Percentiles rank a stretch among this genome's conserved stretches.
These are phyloP conservation scores for Potamilus streckersoni DNA, from an alignment of 1,140 invertebrate species.

Conservation along the genomic window DNA sequence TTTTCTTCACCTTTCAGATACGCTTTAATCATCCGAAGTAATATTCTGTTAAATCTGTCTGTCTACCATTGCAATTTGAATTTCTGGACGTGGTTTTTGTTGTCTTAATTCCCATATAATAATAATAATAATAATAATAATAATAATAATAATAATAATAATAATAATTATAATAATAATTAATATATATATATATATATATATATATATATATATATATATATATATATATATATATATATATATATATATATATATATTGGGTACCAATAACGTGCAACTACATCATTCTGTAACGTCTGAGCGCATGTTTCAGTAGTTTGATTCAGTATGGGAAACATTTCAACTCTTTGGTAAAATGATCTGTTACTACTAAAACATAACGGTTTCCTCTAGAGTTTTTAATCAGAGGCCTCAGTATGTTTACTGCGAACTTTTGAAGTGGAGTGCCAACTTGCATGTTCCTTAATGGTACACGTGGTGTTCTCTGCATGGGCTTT, in stretches of 20 bases:
- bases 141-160: too few relatives aligned
- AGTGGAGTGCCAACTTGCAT: not conserved
- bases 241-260: too few relatives aligned
- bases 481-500: too few relatives aligned
- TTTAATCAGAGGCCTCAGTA: not conserved
- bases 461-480: too few relatives aligned
- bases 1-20: constrained; percentile 15
- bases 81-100: constrained; percentile 4
- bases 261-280: not conserved
- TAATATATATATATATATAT: too few relatives aligned
- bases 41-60: not conserved
- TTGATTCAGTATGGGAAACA: not conserved
- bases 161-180: too few relatives aligned
- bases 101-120: too few relatives aligned
- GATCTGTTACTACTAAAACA: constrained; percentile 36
- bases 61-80: not conserved
- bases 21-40: constrained; percentile 14
- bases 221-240: too few relatives aligned
- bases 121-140: too few relatives aligned
- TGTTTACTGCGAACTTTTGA: constrained; percentile 1
- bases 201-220: too few relatives aligned
- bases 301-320: constrained; percentile 1
- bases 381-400: constrained; percentile 10
- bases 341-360: not conserved
- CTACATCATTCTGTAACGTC: not conserved